Conservation (phyloP, 1,140 invertebrate genomes). For the Aphelenchoides fujianensis region DNA sequence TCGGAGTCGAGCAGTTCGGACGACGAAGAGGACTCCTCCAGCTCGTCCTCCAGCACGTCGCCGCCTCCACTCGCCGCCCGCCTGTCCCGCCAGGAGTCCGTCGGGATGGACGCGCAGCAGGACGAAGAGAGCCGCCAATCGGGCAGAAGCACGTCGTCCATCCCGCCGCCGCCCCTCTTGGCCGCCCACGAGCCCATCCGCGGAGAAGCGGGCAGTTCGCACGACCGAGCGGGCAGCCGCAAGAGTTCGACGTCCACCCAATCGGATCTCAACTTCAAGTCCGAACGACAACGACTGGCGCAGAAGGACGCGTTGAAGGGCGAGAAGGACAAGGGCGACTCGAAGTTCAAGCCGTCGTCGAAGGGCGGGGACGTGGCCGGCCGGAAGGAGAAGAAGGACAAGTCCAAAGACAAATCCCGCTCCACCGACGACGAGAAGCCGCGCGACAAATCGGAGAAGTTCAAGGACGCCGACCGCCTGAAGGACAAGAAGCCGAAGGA, state of each 20-base stretch:
- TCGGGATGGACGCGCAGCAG: neutral
- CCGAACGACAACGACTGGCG: neutral
- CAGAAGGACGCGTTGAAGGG: constrained; percentile 9
- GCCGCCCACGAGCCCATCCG: neutral
- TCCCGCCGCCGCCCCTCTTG: neutral
- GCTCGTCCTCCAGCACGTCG: neutral
- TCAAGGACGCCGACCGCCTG: neutral
- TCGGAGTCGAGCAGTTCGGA: neutral
- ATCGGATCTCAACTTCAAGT: neutral
- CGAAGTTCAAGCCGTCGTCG: neutral
- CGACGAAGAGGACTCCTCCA: neutral
- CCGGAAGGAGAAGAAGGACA: constrained; percentile 14
- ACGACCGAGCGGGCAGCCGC: neutral
- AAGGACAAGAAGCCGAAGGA: neutral
- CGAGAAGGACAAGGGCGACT: constrained; percentile 9
- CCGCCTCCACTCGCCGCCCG: neutral
- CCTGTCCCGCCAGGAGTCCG: neutral
- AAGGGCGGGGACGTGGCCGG: neutral
- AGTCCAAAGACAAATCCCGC: neutral
- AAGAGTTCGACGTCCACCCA: neutral
- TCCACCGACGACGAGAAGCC: neutral
- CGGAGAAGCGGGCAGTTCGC: neutral
- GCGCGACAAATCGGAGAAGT: neutral
- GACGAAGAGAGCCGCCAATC: neutral
- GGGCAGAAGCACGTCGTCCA: constrained; percentile 3